A percentile compares a stretch with the other conserved stretches of the same genome.
Conservation (phyloP, 2,113 vertebrate genomes). For the Microtus richardsoni region DNA sequence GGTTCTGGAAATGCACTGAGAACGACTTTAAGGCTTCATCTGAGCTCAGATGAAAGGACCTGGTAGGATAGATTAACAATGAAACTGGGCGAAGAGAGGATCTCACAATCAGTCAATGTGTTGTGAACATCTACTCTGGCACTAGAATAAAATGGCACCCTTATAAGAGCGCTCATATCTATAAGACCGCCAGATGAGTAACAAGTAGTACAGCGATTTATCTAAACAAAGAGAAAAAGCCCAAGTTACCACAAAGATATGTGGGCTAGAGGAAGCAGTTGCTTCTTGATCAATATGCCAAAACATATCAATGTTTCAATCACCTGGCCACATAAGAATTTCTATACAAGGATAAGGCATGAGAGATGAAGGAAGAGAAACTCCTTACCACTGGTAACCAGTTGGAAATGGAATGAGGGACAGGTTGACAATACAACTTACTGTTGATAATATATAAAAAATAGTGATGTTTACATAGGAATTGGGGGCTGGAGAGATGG, state of each 20-base stretch:
- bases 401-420: not conserved
- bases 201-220: not conserved
- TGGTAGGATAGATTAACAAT: not conserved
- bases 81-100: not conserved
- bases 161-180: not conserved
- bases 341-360: not conserved
- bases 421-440: not conserved
- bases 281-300: not conserved
- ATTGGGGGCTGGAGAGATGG: not conserved
- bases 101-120: not conserved
- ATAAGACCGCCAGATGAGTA: not conserved
- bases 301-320: not conserved
- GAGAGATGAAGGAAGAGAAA: not conserved
- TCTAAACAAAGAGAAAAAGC: conserved; percentile 21
- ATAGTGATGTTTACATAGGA: not conserved
- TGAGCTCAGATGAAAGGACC: not conserved
- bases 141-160: not conserved
- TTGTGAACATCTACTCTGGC: not conserved
- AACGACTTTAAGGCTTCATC: not conserved
- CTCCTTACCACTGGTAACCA: not conserved
- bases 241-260: not conserved
- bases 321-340: not conserved
- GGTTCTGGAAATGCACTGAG: not conserved
- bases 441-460: not conserved
- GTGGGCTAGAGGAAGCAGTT: not conserved